Evolutionary conservation across 2,888 invertebrate species (phyloP), one percentile per base, ranked within the genome.

Genomic region (Gryllus longicercus): DNA sequence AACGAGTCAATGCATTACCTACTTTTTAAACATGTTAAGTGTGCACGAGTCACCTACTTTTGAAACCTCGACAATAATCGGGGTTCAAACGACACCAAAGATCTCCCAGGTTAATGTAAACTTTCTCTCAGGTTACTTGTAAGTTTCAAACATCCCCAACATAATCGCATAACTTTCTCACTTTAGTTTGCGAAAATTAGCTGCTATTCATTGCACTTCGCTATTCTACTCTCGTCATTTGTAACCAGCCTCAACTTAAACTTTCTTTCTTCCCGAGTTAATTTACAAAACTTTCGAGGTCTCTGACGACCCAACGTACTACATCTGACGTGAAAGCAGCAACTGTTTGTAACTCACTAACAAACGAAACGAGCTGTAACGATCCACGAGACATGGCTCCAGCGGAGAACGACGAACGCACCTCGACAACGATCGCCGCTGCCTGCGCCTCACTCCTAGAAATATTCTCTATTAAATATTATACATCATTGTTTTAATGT

Each of bases 31-130:
- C 63, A n/a, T 38, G 63, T 18, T n/a, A n/a, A 14, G 63, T 11
- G n/a, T 63, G n/a, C 63, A 63, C 63, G 63, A 63, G 63, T 63
- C 63, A 63, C 63, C 63, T 63, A 63, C 38, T 38, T 38, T 63
- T 63, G 63, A 63, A 63, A 4, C 63, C 63, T 63, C 38, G 38
- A 38, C 38, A 38, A 38, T 8, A n/a, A 63, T 63, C 63, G 14
- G 16, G 63, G n/a, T 63, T 63, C 63, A 63, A 63, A 63, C 63
- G 63, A 63, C 63, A 63, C 63, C 63, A 63, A 63, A 63, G 63
- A 63, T 63, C 63, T 63, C 63, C 63, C 63, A 63, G 63, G 63
- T 18, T 63, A 18, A 63, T n/a, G n/a, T 18, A 63, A 14, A 63
- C 14, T 63, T 63, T 63, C n/a, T n/a, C 63, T 63, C 63, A 63